These are phyloP conservation scores for Cosmorhoe ocellata DNA, from an alignment of 2,888 invertebrate species.

Conservation along the genomic window DNA sequence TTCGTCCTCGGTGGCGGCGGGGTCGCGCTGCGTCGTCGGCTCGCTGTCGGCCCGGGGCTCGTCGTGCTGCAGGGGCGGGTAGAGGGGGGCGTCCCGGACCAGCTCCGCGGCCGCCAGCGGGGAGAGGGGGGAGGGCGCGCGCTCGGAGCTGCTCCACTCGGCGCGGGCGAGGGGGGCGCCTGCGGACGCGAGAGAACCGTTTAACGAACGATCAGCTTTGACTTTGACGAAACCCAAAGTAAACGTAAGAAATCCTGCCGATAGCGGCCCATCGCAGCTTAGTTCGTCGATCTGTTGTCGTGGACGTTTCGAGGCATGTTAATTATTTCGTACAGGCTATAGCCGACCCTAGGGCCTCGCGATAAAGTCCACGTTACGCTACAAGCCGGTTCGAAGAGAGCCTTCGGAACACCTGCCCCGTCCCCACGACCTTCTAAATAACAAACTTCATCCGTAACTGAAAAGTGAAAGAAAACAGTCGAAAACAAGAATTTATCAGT, in stretches of 20 bases:
- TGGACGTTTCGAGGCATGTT: no score
- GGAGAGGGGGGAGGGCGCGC: conserved; percentile 41
- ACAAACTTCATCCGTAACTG: neutral
- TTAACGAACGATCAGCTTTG: no score
- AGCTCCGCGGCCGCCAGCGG: conserved; percentile 58
- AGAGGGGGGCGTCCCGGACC: conserved; percentile 62
- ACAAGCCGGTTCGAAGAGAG: no score
- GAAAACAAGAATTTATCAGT: conserved; percentile 20
- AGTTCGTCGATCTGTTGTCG: no score
- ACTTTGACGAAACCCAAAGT: no score
- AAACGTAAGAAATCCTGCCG: no score
- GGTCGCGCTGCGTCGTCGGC: conserved; percentile 44
- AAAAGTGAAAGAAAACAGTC: conserved; percentile 10
- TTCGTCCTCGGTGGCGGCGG: conserved; percentile 48
- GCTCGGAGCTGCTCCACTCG: conserved; percentile 60
- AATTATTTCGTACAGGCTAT: no score
- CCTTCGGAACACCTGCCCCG: no score
- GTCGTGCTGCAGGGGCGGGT: conserved; percentile 37
- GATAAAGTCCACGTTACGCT: no score
- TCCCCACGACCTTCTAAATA: no score
- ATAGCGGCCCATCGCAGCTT: no score
- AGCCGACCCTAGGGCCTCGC: no score
- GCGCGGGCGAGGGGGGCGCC: conserved; percentile 49
- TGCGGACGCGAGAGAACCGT: conserved; percentile 43
- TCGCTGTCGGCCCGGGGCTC: conserved; percentile 52